phyloP scores from a whole-genome alignment of 2,888 invertebrate genomes.

The Noctuana brunneofusca region DNA sequence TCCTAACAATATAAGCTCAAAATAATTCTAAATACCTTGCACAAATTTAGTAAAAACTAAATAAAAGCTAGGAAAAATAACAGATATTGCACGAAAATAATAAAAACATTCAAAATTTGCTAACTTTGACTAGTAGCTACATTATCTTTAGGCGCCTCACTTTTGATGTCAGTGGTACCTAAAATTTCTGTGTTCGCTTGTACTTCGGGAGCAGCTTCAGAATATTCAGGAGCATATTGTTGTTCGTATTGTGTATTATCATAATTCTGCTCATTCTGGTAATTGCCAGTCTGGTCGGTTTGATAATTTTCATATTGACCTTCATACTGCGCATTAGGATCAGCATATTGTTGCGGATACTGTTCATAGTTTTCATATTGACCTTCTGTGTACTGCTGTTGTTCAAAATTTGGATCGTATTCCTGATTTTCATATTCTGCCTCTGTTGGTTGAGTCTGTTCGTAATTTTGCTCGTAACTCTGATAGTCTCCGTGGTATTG shows the following conservation, averaged over 20 bases:
- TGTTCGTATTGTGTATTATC: conserved; percentile 55
- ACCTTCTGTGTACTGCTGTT: conserved; percentile 56
- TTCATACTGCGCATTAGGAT: conserved; percentile 60
- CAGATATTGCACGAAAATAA: conserved; percentile 66
- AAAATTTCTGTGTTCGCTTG: conserved; percentile 35
- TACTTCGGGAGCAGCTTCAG: conserved; percentile 40
- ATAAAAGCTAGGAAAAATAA: conserved; percentile 51
- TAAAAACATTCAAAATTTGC: conserved; percentile 48
- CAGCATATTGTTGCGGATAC: conserved; percentile 57
- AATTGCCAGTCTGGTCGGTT: conserved; percentile 57
- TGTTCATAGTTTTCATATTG: conserved; percentile 65
- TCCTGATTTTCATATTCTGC: conserved; percentile 50
- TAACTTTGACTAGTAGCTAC: conserved; percentile 66
- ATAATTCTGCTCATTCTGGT: conserved; percentile 56
- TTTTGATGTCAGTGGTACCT: conserved; percentile 44
- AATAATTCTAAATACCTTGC: neutral
- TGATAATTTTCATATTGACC: conserved; percentile 60
- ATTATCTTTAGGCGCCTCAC: conserved; percentile 53
- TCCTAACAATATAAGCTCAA: neutral
- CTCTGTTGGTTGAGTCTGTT: conserved; percentile 46
- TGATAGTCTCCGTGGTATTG: conserved; percentile 48
- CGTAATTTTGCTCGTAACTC: conserved; percentile 52
- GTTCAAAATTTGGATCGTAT: conserved; percentile 56
- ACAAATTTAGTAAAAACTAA: conserved; percentile 31
- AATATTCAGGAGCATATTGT: conserved; percentile 50